Evolutionary conservation across 2,888 invertebrate genomes (phyloP).

Genomic region (Flexamia atlantica): DNA sequence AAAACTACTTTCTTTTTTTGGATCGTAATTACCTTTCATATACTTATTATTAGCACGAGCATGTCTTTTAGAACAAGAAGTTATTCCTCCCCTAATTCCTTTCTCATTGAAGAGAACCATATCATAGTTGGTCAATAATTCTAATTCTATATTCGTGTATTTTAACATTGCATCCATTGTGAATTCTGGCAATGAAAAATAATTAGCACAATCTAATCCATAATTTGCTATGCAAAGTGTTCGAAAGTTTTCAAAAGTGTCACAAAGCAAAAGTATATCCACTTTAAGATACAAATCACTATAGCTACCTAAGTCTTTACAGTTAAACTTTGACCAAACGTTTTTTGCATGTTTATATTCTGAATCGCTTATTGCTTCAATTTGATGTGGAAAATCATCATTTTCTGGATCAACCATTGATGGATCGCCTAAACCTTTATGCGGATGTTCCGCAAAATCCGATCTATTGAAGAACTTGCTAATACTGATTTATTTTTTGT

Average conservation of each 20-base stretch:
- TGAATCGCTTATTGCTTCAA: constrained; percentile 1
- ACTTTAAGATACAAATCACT: constrained; percentile 63
- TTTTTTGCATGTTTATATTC: constrained; percentile 72
- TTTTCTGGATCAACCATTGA: constrained; percentile 65
- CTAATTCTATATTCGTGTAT: constrained; percentile 57
- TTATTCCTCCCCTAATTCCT: constrained; percentile 63
- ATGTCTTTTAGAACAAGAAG: constrained; percentile 45
- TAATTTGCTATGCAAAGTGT: constrained; percentile 50
- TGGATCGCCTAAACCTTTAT: constrained; percentile 67
- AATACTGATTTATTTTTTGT: too few species aligned
- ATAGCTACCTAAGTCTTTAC: constrained; percentile 72
- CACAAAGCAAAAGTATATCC: constrained; percentile 58
- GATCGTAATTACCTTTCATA: constrained; percentile 50
- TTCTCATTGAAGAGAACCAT: constrained; percentile 61
- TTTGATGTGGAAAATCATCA: background rate
- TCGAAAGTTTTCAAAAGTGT: background rate
- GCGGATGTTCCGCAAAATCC: too few species aligned
- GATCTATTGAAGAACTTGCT: too few species aligned
- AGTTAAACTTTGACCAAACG: constrained; percentile 72
- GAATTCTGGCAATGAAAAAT: constrained; percentile 57
- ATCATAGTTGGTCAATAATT: constrained; percentile 62
- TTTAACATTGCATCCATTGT: constrained; percentile 57
- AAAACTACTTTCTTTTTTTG: constrained; percentile 5
- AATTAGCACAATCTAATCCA: constrained; percentile 5
- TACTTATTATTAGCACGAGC: constrained; percentile 51